These are phyloP conservation scores for Ciona savignyi DNA, from an alignment of 23 tunicate genomes.

Conservation along the genomic window DNA sequence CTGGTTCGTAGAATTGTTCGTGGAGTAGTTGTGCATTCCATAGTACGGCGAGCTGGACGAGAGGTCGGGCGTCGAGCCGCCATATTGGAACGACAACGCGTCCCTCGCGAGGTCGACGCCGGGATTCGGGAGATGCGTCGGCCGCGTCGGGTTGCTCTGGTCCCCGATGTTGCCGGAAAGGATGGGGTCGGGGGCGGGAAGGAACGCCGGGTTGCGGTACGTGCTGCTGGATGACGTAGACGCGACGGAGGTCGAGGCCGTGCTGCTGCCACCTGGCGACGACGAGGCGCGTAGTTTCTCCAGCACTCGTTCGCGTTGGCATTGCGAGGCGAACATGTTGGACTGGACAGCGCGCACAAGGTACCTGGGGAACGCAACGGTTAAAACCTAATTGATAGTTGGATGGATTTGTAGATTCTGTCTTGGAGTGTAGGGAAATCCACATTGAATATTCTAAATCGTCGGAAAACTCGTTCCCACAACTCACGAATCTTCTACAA, in stretches of 20 bases:
- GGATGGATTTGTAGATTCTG: no score
- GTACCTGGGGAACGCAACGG: slow-evolving; percentile 22
- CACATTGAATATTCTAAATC: no score
- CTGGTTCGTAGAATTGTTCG: slow-evolving; percentile 14
- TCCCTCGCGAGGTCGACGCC: slow-evolving; percentile 1
- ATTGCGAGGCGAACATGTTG: slow-evolving; percentile 51
- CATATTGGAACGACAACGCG: background rate
- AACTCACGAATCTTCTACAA: no score
- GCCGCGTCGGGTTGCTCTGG: background rate
- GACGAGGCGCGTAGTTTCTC: slow-evolving; percentile 11
- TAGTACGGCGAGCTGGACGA: slow-evolving; percentile 29
- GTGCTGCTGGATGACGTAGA: slow-evolving; percentile 46
- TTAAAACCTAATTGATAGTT: no score
- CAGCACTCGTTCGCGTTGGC: slow-evolving; percentile 48
- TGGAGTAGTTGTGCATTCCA: slow-evolving; percentile 8
- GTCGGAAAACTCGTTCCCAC: no score
- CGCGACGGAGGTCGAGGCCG: slow-evolving; percentile 12
- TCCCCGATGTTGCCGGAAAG: background rate
- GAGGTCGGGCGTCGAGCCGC: slow-evolving; percentile 54
- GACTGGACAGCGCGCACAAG: slow-evolving; percentile 70
- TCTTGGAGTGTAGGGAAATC: no score
- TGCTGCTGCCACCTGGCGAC: background rate
- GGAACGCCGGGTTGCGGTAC: slow-evolving; percentile 43
- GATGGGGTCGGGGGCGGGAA: background rate
- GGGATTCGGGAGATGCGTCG: background rate